Percentiles rank a stretch among this genome's conserved stretches.
Conservation (phyloP, 2,797 vertebrate genomes). For the Hybognathus amarus region DNA sequence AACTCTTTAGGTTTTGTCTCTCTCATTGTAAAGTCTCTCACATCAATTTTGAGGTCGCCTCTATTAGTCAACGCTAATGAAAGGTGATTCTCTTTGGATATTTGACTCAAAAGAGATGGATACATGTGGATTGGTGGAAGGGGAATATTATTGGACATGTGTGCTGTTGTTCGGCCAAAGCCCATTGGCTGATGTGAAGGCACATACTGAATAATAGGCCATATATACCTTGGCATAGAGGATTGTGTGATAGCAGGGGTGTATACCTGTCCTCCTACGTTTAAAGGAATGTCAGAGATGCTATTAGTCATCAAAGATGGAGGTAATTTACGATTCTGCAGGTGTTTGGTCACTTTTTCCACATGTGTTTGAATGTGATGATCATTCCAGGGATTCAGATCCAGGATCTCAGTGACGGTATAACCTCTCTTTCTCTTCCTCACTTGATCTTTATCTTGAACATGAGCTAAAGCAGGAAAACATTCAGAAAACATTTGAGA, state of each 20-base stretch:
- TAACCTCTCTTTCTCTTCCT: slow-evolving; percentile 82
- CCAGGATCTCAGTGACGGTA: slow-evolving; percentile 88
- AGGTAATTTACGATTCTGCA: slow-evolving; percentile 49
- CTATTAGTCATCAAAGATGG: slow-evolving; percentile 64
- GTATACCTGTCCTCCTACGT: slow-evolving; percentile 44
- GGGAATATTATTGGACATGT: slow-evolving; percentile 73
- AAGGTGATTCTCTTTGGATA: not conserved
- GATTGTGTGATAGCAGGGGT: slow-evolving; percentile 67
- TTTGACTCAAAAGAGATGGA: not conserved
- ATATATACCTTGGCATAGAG: slow-evolving; percentile 69
- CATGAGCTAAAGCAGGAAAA: slow-evolving; percentile 3
- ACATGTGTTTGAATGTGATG: slow-evolving; percentile 21
- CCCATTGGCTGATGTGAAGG: slow-evolving; percentile 83
- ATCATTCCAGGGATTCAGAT: slow-evolving; percentile 69
- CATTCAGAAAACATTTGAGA: not conserved
- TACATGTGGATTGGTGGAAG: not conserved
- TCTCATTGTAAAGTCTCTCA: not conserved
- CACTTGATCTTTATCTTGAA: not conserved
- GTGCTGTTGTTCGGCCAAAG: slow-evolving; percentile 79
- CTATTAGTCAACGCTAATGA: not conserved
- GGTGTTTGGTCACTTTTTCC: not conserved
- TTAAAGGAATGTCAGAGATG: slow-evolving; percentile 68
- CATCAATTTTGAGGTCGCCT: not conserved
- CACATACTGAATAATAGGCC: slow-evolving; percentile 75
- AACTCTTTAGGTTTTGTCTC: not conserved